Percentiles rank a stretch among this genome's conserved stretches.
phyloP scores from a whole-genome alignment of 2,113 vertebrate species.

The Sapayoa aenigma region DNA sequence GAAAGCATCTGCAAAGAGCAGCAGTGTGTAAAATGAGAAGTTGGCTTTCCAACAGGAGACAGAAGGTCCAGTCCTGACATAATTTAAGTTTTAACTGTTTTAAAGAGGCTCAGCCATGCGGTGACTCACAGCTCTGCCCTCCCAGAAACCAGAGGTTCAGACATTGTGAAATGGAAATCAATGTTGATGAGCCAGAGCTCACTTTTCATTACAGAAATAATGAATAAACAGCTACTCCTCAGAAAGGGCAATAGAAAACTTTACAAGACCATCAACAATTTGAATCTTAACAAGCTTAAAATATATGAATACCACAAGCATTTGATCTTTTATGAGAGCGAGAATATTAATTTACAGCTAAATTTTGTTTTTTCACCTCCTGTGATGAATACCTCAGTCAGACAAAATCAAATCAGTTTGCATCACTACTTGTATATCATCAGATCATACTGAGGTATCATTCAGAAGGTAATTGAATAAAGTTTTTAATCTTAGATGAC shows the following conservation, averaged over 20 bases:
- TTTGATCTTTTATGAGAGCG: neutral
- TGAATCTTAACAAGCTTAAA: slow-evolving; percentile 14
- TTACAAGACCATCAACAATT: neutral
- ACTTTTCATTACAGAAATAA: slow-evolving; percentile 5
- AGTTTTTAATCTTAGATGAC: slow-evolving; percentile 38
- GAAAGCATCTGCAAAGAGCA: neutral
- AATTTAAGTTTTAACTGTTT: neutral
- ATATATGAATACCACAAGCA: neutral
- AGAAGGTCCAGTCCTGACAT: neutral
- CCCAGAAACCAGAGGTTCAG: neutral
- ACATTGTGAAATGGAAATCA: neutral
- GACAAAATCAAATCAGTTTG: slow-evolving; percentile 6
- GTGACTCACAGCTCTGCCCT: neutral
- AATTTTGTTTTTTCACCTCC: neutral
- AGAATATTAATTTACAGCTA: slow-evolving; percentile 12
- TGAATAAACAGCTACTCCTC: slow-evolving; percentile 17
- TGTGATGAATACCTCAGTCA: neutral
- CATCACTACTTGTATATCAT: neutral
- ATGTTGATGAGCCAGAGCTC: neutral
- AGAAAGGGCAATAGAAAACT: slow-evolving; percentile 8
- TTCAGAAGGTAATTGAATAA: slow-evolving; percentile 28
- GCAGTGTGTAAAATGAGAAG: neutral
- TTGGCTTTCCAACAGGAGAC: neutral
- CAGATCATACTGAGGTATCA: neutral
- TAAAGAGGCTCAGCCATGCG: neutral